phyloP scores from a whole-genome alignment of 2,797 vertebrate genomes.

The Acridotheres tristis region DNA sequence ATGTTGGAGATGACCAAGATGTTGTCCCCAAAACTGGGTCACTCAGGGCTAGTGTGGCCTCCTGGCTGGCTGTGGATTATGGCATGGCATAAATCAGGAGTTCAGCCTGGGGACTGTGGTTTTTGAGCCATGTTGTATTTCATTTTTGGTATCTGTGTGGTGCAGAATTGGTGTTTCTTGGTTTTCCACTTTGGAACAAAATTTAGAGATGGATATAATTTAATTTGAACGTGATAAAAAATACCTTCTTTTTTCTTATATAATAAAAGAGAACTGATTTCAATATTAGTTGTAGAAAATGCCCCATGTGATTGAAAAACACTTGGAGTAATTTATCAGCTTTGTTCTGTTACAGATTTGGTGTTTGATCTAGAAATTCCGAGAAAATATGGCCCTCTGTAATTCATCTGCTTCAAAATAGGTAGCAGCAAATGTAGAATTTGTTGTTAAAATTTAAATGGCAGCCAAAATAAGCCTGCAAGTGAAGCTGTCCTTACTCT shows the following conservation, averaged over 20 bases:
- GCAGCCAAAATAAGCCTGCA: not conserved
- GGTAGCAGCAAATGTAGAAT: not conserved
- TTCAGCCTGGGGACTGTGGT: not conserved
- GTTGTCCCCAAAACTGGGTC: not conserved
- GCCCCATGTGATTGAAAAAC: not conserved
- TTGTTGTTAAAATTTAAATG: not conserved
- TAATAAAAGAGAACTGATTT: not conserved
- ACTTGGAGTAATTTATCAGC: not conserved
- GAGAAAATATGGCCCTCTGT: not conserved
- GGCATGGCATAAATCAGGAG: not conserved
- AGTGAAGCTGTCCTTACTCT: not conserved
- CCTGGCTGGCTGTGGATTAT: not conserved
- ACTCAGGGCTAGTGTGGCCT: not conserved
- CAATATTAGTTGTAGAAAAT: not conserved
- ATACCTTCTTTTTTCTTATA: not conserved
- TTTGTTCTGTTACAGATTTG: not conserved
- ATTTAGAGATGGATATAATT: not conserved
- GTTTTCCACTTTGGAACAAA: not conserved
- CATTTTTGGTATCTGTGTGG: not conserved
- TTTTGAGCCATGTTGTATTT: not conserved
- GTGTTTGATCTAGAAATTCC: not conserved
- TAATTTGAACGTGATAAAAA: not conserved
- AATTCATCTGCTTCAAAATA: not conserved
- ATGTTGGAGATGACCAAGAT: not conserved
- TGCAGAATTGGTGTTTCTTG: not conserved